Conservation (phyloP, 1,140 invertebrate genomes). For the Bombus waltoni region DNA sequence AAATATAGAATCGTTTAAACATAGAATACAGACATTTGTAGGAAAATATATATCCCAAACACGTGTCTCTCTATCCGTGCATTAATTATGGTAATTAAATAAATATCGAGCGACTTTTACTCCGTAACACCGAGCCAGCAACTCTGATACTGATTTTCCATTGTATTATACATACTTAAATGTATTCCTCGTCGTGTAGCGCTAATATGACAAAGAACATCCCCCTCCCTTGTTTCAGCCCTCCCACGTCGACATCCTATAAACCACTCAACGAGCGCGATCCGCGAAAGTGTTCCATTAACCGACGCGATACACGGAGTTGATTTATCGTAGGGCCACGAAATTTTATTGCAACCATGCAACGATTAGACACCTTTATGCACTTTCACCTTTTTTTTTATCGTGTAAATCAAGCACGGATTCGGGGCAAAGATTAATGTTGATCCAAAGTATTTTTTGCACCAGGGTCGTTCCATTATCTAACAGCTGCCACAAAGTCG, state of each 20-base stretch:
- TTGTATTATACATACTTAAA: background rate
- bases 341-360: constrained; percentile 33
- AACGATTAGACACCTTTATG: constrained; percentile 39
- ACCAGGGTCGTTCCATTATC: constrained; percentile 21
- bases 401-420: background rate
- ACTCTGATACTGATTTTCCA: no score
- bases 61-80: no score
- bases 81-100: no score
- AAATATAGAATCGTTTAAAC: no score
- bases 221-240: background rate
- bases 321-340: constrained; percentile 12
- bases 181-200: background rate
- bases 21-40: no score
- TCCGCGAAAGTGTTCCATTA: constrained; percentile 47
- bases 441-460: background rate
- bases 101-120: no score
- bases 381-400: constrained; percentile 1
- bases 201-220: background rate
- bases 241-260: background rate
- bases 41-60: no score
- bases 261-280: background rate
- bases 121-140: no score
- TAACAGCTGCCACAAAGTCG: constrained; percentile 24
- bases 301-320: background rate
- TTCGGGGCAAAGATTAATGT: constrained; percentile 23